A percentile compares a stretch with the other conserved stretches of the same genome.
Evolutionary conservation across 2,888 invertebrate species (phyloP).

Genomic region (Neocrepidodera transversa): DNA sequence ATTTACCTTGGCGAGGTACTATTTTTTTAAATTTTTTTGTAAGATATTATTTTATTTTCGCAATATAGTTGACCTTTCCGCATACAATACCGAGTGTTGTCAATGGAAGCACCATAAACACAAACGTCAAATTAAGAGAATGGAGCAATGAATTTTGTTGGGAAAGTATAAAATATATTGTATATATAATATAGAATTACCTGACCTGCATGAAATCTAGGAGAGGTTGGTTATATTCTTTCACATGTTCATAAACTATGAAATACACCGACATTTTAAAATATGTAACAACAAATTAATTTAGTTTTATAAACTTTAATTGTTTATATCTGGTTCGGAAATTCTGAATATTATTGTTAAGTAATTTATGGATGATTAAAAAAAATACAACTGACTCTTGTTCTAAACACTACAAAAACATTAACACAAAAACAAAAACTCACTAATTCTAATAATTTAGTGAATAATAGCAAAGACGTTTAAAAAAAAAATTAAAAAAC

Average conservation of each 20-base stretch:
- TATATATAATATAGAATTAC: constrained; percentile 20
- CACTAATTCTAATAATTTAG: too few relatives aligned
- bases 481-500: too few relatives aligned
- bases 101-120: constrained; percentile 10
- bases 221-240: constrained; percentile 10
- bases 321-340: too few relatives aligned
- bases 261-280: background rate
- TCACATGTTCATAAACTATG: constrained; percentile 1
- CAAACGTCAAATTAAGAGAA: constrained; percentile 19
- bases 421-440: too few relatives aligned
- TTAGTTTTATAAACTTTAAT: too few relatives aligned
- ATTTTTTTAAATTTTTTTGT: constrained; percentile 7
- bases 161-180: constrained; percentile 21
- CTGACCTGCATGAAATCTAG: constrained; percentile 19
- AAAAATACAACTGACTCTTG: too few relatives aligned
- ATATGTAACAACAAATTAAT: background rate
- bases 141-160: constrained; percentile 16
- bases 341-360: too few relatives aligned
- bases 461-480: too few relatives aligned
- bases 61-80: constrained; percentile 6
- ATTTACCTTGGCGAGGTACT: constrained; percentile 1
- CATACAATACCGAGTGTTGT: constrained; percentile 6
- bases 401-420: too few relatives aligned
- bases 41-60: constrained; percentile 2
- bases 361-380: too few relatives aligned